Percentiles rank a stretch among this genome's conserved stretches.
phyloP scores from a whole-genome alignment of 2,888 invertebrate species.

The Pseudococcus viburni region DNA sequence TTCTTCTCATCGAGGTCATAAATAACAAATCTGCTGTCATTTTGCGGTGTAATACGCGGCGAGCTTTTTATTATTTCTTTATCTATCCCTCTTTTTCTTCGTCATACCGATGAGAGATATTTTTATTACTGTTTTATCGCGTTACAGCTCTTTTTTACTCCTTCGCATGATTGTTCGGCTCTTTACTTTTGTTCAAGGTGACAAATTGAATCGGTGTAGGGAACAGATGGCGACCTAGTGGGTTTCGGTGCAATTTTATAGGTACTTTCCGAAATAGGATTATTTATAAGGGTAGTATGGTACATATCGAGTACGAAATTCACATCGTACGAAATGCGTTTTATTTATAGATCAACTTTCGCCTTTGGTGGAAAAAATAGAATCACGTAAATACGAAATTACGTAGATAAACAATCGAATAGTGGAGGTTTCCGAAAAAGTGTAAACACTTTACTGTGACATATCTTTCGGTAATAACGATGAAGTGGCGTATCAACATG shows the following conservation, averaged over 20 bases:
- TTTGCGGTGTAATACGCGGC: conserved; percentile 48
- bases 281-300: neutral
- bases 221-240: neutral
- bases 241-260: neutral
- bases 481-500: neutral
- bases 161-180: conserved; percentile 3
- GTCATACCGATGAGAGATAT: neutral
- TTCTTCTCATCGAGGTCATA: conserved; percentile 51
- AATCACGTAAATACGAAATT: neutral
- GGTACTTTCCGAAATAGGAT: neutral
- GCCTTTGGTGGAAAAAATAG: neutral
- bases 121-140: conserved; percentile 54
- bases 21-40: conserved; percentile 39
- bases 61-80: conserved; percentile 35
- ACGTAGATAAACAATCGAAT: neutral
- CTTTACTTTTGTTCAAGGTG: conserved; percentile 11
- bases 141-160: neutral
- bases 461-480: neutral
- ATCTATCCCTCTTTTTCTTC: neutral
- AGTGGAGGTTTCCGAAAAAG: neutral
- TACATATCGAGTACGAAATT: neutral
- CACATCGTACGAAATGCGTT: neutral
- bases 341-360: neutral
- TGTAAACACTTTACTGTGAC: neutral
- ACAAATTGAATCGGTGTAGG: neutral